Conservation (phyloP, 2,113 vertebrate species). For the Apistogramma diplotaenia region DNA sequence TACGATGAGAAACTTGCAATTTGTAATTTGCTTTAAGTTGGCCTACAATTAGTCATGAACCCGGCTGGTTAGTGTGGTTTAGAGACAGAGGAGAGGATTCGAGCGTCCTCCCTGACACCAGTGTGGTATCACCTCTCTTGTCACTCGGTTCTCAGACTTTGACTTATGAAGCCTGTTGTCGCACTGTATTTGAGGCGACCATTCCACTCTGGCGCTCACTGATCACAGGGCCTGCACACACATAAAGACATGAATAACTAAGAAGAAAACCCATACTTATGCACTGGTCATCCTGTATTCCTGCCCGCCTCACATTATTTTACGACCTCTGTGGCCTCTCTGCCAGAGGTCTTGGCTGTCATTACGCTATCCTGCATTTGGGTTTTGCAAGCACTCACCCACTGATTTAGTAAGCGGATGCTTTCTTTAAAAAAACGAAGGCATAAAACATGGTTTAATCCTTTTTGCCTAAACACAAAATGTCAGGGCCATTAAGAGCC, state of each 20-base stretch:
- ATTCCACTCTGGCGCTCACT: constrained; percentile 34
- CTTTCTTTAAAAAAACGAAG: constrained; percentile 53
- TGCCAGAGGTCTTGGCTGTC: constrained; percentile 70
- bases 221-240: constrained; percentile 59
- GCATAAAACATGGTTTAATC: constrained; percentile 63
- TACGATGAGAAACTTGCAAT: constrained; percentile 1
- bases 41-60: constrained; percentile 38
- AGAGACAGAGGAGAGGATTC: constrained; percentile 2
- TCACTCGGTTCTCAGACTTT: constrained; percentile 51
- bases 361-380: constrained; percentile 73
- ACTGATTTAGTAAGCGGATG: constrained; percentile 68
- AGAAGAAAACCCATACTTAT: constrained; percentile 67
- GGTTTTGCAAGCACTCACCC: constrained; percentile 61
- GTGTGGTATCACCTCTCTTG: constrained; percentile 27
- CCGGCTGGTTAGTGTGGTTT: constrained; percentile 26
- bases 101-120: constrained; percentile 15
- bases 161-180: constrained; percentile 43
- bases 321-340: constrained; percentile 64
- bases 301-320: constrained; percentile 43
- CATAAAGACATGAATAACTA: constrained; percentile 58
- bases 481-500: constrained; percentile 45
- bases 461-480: constrained; percentile 55
- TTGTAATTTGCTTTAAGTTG: constrained; percentile 31
- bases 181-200: constrained; percentile 54
- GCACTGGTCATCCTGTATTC: constrained; percentile 52